A percentile compares a stretch with the other conserved stretches of the same genome.
Evolutionary conservation across 2,888 invertebrate genomes (phyloP).

Genomic region (Pyralis farinalis): DNA sequence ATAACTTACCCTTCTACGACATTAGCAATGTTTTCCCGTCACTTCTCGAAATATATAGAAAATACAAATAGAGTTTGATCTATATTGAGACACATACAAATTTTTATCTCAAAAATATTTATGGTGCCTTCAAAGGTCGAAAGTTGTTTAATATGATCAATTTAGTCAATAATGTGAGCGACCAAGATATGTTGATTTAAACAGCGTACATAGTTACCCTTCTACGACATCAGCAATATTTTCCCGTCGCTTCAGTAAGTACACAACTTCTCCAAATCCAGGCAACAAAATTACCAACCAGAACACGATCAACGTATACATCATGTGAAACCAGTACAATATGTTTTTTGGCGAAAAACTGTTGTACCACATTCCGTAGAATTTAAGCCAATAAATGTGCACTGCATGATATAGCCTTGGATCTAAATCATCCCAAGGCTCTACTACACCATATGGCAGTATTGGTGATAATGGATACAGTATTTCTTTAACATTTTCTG

Average conservation of each 20-base stretch:
- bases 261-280: conserved; percentile 83
- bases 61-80: no score
- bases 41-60: no score
- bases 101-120: no score
- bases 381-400: conserved; percentile 74
- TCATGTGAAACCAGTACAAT: conserved; percentile 55
- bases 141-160: conserved; percentile 17
- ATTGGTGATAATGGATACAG: conserved; percentile 38
- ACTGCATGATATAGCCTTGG: conserved; percentile 66
- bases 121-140: no score
- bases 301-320: conserved; percentile 55
- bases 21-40: conserved; percentile 82
- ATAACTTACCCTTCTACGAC: conserved; percentile 79
- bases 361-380: conserved; percentile 75
- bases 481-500: conserved; percentile 41
- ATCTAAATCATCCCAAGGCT: conserved; percentile 63
- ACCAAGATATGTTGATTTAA: conserved; percentile 27
- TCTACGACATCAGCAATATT: conserved; percentile 82
- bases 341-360: conserved; percentile 40
- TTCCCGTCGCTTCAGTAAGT: conserved; percentile 83
- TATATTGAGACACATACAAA: no score
- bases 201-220: conserved; percentile 49
- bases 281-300: conserved; percentile 74
- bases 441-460: conserved; percentile 60
- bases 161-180: conserved; percentile 30